phyloP scores from a whole-genome alignment of 2,113 vertebrate species.

The Lagopus leucura region DNA sequence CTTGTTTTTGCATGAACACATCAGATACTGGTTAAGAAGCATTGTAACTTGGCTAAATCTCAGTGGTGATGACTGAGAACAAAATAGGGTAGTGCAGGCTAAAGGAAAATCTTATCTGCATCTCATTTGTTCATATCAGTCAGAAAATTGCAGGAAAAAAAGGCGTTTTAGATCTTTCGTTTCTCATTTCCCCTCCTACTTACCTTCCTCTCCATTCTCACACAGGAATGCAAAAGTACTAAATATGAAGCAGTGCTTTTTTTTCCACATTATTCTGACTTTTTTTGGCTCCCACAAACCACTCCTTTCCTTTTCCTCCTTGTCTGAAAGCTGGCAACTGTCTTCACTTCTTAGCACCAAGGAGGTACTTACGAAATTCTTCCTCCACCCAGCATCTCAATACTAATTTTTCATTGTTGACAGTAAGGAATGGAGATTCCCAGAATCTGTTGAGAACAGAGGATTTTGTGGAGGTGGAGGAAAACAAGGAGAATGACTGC shows the following conservation, averaged over 20 bases:
- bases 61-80: background rate
- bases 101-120: background rate
- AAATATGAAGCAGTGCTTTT: background rate
- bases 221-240: background rate
- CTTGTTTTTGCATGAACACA: background rate
- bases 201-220: slow-evolving; percentile 12
- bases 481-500: background rate
- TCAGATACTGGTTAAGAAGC: background rate
- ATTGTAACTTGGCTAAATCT: background rate
- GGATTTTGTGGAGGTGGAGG: background rate
- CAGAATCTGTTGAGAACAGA: slow-evolving; percentile 11
- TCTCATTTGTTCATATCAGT: background rate
- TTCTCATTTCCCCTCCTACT: slow-evolving; percentile 24
- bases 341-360: background rate
- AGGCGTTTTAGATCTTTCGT: slow-evolving; percentile 16
- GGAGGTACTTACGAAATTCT: background rate
- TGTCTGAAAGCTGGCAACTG: slow-evolving; percentile 13
- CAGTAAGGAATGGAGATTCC: background rate
- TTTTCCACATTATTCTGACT: background rate
- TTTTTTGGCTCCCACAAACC: background rate
- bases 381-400: background rate
- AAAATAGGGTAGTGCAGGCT: background rate
- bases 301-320: slow-evolving; percentile 18
- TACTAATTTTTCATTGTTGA: background rate
- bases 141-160: background rate